These are phyloP conservation scores for Epicauta chinensis DNA, from an alignment of 1,140 invertebrate species.

Conservation along the genomic window DNA sequence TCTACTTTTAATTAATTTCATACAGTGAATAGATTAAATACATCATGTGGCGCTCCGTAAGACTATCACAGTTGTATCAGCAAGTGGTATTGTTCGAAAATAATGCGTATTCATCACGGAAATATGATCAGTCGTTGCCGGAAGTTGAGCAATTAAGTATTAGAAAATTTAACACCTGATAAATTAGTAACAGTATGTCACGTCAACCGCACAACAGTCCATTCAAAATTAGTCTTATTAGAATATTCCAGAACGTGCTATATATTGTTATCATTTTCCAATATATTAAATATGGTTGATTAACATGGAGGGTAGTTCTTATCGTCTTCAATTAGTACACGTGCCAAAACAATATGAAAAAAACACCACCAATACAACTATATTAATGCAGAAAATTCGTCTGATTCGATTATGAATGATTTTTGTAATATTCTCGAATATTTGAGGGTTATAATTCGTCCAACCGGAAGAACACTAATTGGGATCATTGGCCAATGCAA, in stretches of 20 bases:
- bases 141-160: slow-evolving; percentile 29
- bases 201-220: slow-evolving; percentile 15
- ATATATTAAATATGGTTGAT: too few species aligned
- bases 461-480: slow-evolving; percentile 15
- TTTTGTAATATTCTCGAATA: not conserved
- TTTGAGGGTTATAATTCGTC: slow-evolving; percentile 7
- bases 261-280: too few species aligned
- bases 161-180: slow-evolving; percentile 31
- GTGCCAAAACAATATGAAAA: too few species aligned
- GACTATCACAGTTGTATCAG: slow-evolving; percentile 27
- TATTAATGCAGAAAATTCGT: too few species aligned
- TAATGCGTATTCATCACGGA: slow-evolving; percentile 31
- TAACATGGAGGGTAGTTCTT: too few species aligned
- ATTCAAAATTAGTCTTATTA: slow-evolving; percentile 18
- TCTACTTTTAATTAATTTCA: slow-evolving; percentile 35
- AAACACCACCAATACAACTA: too few species aligned
- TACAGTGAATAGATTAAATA: slow-evolving; percentile 32
- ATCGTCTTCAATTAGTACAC: too few species aligned
- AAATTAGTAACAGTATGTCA: slow-evolving; percentile 27
- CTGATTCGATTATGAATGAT: too few species aligned
- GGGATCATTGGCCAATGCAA: slow-evolving; percentile 13
- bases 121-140: slow-evolving; percentile 25
- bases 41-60: slow-evolving; percentile 29
- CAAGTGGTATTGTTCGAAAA: slow-evolving; percentile 34
- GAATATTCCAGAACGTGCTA: slow-evolving; percentile 1